Percentiles rank a stretch among this genome's conserved stretches.
Conservation (phyloP, 2,113 vertebrate species). For the Pygoscelis antarcticus region DNA sequence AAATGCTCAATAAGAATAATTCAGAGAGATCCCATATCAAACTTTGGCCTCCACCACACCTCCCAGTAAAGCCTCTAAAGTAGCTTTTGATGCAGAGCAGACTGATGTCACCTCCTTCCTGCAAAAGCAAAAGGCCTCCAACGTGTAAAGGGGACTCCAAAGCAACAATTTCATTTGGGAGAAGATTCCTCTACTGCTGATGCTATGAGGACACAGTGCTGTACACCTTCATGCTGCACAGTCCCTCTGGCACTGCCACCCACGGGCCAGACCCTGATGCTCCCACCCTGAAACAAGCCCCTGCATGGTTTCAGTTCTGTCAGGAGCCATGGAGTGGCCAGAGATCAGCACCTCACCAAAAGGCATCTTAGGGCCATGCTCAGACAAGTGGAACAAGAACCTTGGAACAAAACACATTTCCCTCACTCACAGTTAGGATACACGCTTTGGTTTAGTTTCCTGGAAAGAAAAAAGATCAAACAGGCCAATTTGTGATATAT, state of each 20-base stretch:
- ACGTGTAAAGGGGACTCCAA: not conserved
- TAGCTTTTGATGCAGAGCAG: not conserved
- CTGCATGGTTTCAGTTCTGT: not conserved
- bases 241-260: not conserved
- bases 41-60: not conserved
- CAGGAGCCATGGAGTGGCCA: not conserved
- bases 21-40: not conserved
- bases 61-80: not conserved
- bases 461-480: not conserved
- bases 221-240: too few relatives aligned
- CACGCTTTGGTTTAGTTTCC: fast-evolving
- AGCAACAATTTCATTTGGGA: not conserved
- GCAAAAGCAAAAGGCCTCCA: not conserved
- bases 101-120: not conserved
- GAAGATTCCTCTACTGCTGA: not conserved
- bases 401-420: not conserved
- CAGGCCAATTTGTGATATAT: not conserved
- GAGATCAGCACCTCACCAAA: not conserved
- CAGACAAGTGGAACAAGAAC: not conserved
- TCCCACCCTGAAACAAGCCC: not conserved
- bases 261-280: not conserved
- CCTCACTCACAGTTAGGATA: fast-evolving
- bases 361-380: not conserved
- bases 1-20: not conserved
- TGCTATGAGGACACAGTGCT: not conserved